Conservation (phyloP, 2,888 invertebrate species). For the Stenodema calcarata region DNA sequence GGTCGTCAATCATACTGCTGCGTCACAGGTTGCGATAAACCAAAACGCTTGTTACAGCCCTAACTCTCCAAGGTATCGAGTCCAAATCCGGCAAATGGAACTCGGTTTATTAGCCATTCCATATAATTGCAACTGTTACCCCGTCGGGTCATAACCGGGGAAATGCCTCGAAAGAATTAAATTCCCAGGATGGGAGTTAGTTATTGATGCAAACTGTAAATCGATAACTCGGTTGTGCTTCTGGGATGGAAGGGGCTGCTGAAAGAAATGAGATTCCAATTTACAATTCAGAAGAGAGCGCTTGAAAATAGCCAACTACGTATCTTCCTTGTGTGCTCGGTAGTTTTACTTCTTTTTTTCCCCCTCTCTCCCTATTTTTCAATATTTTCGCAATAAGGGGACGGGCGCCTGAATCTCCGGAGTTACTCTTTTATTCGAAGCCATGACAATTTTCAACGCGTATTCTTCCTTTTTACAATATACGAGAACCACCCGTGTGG, state of each 20-base stretch:
- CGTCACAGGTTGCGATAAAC: no score
- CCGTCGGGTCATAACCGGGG: neutral
- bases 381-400: neutral
- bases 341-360: neutral
- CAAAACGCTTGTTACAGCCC: no score
- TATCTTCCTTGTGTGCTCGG: neutral
- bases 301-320: neutral
- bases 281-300: slow-evolving; percentile 2
- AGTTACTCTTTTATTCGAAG: neutral
- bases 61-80: neutral
- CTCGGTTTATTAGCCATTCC: neutral
- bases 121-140: neutral
- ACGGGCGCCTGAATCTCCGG: neutral
- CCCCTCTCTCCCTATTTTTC: neutral
- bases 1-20: no score
- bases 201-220: neutral
- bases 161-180: neutral
- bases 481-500: no score
- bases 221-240: neutral
- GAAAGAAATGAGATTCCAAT: neutral
- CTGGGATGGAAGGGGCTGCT: neutral
- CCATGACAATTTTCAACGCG: neutral
- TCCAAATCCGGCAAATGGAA: neutral
- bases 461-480: no score
- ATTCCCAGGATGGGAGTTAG: neutral